Evolutionary conservation across 2,888 invertebrate genomes (phyloP).

Genomic region (Plusia festucae): DNA sequence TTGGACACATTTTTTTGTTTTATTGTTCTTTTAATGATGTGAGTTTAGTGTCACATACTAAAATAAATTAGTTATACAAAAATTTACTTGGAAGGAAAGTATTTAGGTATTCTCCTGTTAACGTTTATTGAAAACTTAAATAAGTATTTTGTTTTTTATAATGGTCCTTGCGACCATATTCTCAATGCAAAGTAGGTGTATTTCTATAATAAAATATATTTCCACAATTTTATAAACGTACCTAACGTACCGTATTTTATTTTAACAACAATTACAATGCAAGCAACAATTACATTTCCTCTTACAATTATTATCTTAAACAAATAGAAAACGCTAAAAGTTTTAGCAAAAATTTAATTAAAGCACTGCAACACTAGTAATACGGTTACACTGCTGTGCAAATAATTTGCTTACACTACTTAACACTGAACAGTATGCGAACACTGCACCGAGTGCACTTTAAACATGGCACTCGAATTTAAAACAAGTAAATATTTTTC

Average conservation of each 20-base stretch:
- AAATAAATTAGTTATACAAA: too few species aligned
- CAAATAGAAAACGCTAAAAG: conserved; percentile 9
- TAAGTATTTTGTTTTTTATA: too few species aligned
- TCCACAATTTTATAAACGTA: too few species aligned
- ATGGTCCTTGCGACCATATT: too few species aligned
- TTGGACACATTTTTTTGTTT: background rate
- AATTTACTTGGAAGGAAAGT: too few species aligned
- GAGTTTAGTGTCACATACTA: too few species aligned
- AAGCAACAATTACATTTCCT: background rate
- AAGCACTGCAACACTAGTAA: conserved; percentile 16
- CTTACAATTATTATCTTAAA: background rate
- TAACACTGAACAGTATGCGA: conserved; percentile 46
- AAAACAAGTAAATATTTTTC: conserved; percentile 45
- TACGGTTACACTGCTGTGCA: conserved; percentile 22
- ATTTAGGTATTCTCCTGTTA: too few species aligned
- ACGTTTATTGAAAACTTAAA: too few species aligned
- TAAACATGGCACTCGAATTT: conserved; percentile 31
- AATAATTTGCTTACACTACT: conserved; percentile 40
- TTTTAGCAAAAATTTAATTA: conserved; percentile 18
- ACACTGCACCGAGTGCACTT: conserved; percentile 40
- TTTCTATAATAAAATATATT: too few species aligned
- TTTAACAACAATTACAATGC: too few species aligned
- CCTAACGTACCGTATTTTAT: too few species aligned
- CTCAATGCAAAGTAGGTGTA: too few species aligned
- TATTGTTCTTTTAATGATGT: background rate